Evolutionary conservation across 35 echinoderm and acorn worm genomes (phyloP).

Genomic region (Lytechinus variegatus): DNA sequence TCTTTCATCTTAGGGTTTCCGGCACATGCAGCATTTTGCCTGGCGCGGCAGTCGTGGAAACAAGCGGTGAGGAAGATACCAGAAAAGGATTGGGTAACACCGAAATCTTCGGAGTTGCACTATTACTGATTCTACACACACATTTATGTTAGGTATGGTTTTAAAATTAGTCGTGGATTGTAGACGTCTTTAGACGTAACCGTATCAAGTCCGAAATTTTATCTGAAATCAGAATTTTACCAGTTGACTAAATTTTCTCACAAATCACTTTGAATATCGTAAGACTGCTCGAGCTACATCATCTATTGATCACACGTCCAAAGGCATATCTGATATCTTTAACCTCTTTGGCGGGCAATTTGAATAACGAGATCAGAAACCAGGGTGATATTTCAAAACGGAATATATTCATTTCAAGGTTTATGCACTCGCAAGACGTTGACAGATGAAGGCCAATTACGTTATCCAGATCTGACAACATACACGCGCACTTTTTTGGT

Average conservation of each 20-base stretch:
- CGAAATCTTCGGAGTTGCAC: not conserved
- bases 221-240: not conserved
- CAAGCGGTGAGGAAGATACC: not conserved
- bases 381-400: not conserved
- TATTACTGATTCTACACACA: not conserved
- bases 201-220: not conserved
- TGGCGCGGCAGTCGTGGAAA: not conserved
- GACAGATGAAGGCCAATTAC: constrained; percentile 10
- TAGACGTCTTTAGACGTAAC: not conserved
- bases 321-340: not conserved
- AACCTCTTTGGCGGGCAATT: not conserved
- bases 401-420: not conserved
- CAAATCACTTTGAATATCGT: not conserved
- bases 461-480: not conserved
- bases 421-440: not conserved
- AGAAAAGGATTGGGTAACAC: not conserved
- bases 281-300: too few species aligned
- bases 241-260: not conserved
- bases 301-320: not conserved
- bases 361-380: not conserved
- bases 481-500: not conserved
- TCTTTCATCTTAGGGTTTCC: not conserved
- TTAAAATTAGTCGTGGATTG: not conserved
- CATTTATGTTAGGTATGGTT: not conserved
- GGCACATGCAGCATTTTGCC: not conserved